phyloP scores from a whole-genome alignment of 2,113 vertebrate species.

The Promerops cafer region DNA sequence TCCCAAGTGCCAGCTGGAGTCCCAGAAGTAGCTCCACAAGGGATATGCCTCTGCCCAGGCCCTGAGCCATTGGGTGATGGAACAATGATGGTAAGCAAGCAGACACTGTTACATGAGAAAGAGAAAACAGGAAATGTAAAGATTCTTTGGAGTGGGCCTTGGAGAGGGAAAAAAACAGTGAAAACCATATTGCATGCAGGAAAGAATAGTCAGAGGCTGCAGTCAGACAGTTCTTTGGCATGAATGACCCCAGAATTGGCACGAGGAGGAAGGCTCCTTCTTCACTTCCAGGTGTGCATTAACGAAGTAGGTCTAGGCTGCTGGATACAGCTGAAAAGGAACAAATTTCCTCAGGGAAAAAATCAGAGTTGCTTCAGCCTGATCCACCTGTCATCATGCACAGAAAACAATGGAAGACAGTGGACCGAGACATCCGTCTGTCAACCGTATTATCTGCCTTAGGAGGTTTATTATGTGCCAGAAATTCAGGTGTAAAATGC shows the following conservation, averaged over 20 bases:
- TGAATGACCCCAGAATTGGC: background rate
- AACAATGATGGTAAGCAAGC: background rate
- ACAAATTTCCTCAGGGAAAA: background rate
- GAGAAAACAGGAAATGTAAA: background rate
- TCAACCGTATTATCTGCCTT: background rate
- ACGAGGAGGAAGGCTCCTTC: background rate
- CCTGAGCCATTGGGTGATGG: background rate
- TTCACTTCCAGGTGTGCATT: background rate
- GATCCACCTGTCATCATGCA: background rate
- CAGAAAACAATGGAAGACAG: background rate
- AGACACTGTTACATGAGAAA: background rate
- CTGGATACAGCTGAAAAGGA: background rate
- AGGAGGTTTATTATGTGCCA: background rate
- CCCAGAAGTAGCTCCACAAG: background rate
- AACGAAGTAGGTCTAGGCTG: background rate
- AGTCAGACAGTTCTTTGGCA: background rate
- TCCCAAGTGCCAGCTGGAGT: background rate
- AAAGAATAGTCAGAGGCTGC: background rate
- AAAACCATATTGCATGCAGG: background rate
- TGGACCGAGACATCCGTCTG: background rate
- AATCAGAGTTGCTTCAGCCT: background rate
- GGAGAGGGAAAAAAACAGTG: fast-evolving
- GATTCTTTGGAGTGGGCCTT: background rate
- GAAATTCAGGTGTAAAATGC: background rate
- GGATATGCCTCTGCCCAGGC: background rate